A percentile compares a stretch with the other conserved stretches of the same genome.
These are phyloP conservation scores for Nipponia nippon DNA, from an alignment of 2,113 vertebrate species.

Conservation along the genomic window DNA sequence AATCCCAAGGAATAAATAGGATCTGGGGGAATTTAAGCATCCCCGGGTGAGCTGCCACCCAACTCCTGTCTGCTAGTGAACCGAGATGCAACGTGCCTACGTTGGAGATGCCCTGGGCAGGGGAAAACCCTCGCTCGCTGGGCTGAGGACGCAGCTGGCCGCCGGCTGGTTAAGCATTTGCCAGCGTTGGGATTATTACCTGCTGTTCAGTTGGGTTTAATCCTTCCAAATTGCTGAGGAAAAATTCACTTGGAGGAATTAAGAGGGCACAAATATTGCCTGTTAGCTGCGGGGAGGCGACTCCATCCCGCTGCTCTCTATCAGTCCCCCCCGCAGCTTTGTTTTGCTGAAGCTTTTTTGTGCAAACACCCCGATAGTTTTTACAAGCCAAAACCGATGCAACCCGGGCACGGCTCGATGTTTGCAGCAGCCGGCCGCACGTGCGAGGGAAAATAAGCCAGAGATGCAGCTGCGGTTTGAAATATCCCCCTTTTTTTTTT, in stretches of 20 bases:
- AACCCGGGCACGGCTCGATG: not conserved
- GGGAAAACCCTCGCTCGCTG: not conserved
- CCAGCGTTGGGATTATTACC: not conserved
- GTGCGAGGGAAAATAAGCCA: not conserved
- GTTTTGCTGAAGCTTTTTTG: not conserved
- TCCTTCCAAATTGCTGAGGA: not conserved
- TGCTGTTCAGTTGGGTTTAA: not conserved
- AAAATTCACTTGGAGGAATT: not conserved
- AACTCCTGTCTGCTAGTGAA: fast-evolving
- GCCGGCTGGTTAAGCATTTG: fast-evolving
- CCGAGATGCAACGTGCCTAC: fast-evolving
- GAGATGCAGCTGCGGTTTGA: not conserved
- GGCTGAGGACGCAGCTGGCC: not conserved
- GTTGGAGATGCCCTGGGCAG: not conserved
- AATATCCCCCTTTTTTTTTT: not conserved
- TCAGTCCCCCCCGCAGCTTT: fast-evolving
- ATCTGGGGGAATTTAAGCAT: not conserved
- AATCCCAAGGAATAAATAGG: not conserved
- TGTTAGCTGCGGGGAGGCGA: fast-evolving
- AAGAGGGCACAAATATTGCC: not conserved
- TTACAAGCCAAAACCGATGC: fast-evolving
- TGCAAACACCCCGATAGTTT: not conserved
- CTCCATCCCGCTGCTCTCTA: not conserved
- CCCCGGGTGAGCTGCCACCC: not conserved
- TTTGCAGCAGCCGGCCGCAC: not conserved